Conservation (phyloP, 2,113 vertebrate species). For the Salvelinus alpinus region DNA sequence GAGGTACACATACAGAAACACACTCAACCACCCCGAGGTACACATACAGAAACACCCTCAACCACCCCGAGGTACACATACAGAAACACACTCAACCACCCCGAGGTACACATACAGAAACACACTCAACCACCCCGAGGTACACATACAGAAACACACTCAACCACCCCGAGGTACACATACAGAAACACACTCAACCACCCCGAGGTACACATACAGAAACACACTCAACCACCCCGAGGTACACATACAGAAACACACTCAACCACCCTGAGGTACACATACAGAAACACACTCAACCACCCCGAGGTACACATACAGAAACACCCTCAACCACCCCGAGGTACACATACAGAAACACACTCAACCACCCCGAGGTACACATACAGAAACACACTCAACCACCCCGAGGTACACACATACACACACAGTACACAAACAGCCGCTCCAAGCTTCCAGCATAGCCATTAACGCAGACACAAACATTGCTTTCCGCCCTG, state of each 20-base stretch:
- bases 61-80: slow-evolving; percentile 68
- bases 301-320: not conserved
- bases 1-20: not conserved
- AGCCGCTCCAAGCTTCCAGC: not conserved
- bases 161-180: no score
- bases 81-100: slow-evolving; percentile 1
- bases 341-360: slow-evolving; percentile 31
- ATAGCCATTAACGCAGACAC: not conserved
- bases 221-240: no score
- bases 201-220: no score
- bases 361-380: slow-evolving; percentile 71
- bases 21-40: no score
- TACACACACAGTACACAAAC: no score
- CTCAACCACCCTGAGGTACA: not conserved
- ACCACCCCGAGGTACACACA: no score
- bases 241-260: not conserved
- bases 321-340: not conserved
- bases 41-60: slow-evolving; percentile 50
- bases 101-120: not conserved
- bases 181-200: not conserved
- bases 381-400: slow-evolving; percentile 8
- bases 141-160: no score
- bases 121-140: not conserved
- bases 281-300: no score
- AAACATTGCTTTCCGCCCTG: not conserved